Evolutionary conservation across 2,113 vertebrate genomes (phyloP).

Genomic region (Arvicanthis niloticus): DNA sequence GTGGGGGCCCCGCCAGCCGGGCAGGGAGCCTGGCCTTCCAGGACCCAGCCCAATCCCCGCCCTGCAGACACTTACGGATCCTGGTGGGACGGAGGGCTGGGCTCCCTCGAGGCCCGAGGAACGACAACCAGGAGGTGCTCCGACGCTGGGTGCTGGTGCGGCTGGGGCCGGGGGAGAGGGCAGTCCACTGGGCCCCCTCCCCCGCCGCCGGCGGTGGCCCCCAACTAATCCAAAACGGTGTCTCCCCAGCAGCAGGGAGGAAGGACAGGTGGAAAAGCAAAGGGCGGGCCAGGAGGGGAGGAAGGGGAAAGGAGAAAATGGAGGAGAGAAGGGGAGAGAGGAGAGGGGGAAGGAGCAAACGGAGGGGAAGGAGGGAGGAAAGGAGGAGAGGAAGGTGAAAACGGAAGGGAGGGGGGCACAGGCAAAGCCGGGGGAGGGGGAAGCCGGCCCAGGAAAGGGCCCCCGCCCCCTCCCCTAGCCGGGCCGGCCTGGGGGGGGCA

Average conservation of each 20-base stretch:
- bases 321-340: constrained; percentile 73
- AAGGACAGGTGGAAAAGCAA: constrained; percentile 76
- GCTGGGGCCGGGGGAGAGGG: constrained; percentile 78
- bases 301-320: constrained; percentile 77
- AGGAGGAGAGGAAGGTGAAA: constrained; percentile 75
- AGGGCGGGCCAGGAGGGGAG: constrained; percentile 58
- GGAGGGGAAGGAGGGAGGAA: constrained; percentile 74
- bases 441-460: constrained; percentile 77
- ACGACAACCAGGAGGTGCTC: constrained; percentile 23
- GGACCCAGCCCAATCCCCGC: constrained; percentile 72
- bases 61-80: constrained; percentile 83
- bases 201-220: constrained; percentile 64
- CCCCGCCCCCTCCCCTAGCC: constrained; percentile 77
- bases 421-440: constrained; percentile 79
- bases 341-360: constrained; percentile 72
- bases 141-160: constrained; percentile 67
- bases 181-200: constrained; percentile 76
- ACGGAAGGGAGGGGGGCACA: constrained; percentile 68
- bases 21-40: constrained; percentile 44
- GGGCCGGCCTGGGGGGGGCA: constrained; percentile 78
- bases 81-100: constrained; percentile 80
- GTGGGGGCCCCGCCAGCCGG: not conserved
- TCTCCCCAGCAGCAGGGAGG: constrained; percentile 52
- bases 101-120: constrained; percentile 80
- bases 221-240: constrained; percentile 74